A percentile compares a stretch with the other conserved stretches of the same genome.
Evolutionary conservation across 2,113 vertebrate species (phyloP).

Genomic region (Odontesthes bonariensis): DNA sequence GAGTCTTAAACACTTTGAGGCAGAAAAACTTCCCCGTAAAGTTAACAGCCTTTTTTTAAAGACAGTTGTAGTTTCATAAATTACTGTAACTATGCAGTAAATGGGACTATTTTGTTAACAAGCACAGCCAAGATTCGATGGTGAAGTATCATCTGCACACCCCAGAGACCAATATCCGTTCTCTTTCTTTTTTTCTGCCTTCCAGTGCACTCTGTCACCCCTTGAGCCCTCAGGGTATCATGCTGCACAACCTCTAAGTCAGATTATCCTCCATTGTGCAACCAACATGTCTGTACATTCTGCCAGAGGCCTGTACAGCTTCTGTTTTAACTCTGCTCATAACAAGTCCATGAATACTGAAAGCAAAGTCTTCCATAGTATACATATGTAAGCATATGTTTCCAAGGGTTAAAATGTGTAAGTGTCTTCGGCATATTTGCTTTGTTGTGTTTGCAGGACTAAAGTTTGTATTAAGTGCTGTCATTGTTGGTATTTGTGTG

Average conservation of each 20-base stretch:
- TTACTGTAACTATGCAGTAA: constrained; percentile 10
- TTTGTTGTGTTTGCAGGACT: constrained; percentile 25
- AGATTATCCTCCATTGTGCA: constrained; percentile 67
- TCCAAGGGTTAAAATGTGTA: not conserved
- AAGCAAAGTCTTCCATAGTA: constrained; percentile 22
- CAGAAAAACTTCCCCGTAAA: constrained; percentile 11
- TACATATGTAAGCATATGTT: constrained; percentile 2
- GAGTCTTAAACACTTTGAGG: constrained; percentile 17
- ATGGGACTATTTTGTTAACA: constrained; percentile 46
- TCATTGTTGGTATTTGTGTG: constrained; percentile 59
- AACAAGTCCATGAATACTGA: constrained; percentile 3
- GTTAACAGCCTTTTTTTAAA: constrained; percentile 44
- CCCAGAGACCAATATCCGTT: constrained; percentile 44
- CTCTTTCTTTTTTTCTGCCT: constrained; percentile 33
- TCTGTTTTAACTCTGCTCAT: constrained; percentile 47
- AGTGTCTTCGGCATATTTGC: constrained; percentile 13
- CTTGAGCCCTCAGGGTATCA: constrained; percentile 66
- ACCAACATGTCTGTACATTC: constrained; percentile 62
- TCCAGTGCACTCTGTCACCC: constrained; percentile 68
- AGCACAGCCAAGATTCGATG: constrained; percentile 35
- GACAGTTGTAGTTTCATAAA: constrained; percentile 34
- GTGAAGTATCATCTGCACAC: constrained; percentile 43
- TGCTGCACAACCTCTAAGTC: constrained; percentile 60
- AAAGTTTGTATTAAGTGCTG: constrained; percentile 26
- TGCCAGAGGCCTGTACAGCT: constrained; percentile 30